These are phyloP conservation scores for Salminus brasiliensis DNA, from an alignment of 2,113 vertebrate genomes.

Conservation along the genomic window DNA sequence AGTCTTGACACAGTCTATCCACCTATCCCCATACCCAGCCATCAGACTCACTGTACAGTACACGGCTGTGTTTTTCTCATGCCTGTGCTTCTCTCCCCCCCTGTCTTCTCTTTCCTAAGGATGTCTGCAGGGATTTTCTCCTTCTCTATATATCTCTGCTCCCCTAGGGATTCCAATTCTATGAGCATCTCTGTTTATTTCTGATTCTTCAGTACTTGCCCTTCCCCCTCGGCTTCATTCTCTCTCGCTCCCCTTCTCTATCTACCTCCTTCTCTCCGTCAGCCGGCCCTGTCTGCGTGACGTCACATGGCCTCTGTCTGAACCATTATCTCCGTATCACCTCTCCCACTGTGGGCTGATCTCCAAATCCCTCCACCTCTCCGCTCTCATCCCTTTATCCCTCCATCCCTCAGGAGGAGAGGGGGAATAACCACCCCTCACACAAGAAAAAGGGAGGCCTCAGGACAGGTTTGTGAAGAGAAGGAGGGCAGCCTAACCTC, in stretches of 20 bases:
- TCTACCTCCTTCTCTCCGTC: constrained; percentile 54
- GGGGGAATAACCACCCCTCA: constrained; percentile 69
- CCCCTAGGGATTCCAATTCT: constrained; percentile 27
- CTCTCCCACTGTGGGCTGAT: constrained; percentile 71
- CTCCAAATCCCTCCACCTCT: constrained; percentile 73
- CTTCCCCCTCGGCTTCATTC: background rate
- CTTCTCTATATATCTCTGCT: constrained; percentile 39
- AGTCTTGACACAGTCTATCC: too few species aligned
- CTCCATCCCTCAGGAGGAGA: constrained; percentile 61
- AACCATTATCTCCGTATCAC: constrained; percentile 72
- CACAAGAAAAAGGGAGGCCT: constrained; percentile 61
- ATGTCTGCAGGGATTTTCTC: constrained; percentile 41
- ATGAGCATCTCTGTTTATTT: constrained; percentile 40
- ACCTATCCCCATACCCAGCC: background rate
- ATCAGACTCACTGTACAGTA: background rate
- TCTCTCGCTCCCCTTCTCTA: constrained; percentile 20
- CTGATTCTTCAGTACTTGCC: constrained; percentile 61
- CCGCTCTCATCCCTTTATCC: constrained; percentile 54
- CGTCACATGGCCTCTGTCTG: constrained; percentile 65
- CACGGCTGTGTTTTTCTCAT: background rate
- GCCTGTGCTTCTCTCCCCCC: background rate
- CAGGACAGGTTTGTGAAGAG: constrained; percentile 24
- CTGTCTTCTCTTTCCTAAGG: background rate
- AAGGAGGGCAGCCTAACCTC: constrained; percentile 42
- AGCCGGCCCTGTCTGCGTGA: constrained; percentile 55